Evolutionary conservation across 2,888 invertebrate species (phyloP).

Genomic region (Lithophane semibrunnea): DNA sequence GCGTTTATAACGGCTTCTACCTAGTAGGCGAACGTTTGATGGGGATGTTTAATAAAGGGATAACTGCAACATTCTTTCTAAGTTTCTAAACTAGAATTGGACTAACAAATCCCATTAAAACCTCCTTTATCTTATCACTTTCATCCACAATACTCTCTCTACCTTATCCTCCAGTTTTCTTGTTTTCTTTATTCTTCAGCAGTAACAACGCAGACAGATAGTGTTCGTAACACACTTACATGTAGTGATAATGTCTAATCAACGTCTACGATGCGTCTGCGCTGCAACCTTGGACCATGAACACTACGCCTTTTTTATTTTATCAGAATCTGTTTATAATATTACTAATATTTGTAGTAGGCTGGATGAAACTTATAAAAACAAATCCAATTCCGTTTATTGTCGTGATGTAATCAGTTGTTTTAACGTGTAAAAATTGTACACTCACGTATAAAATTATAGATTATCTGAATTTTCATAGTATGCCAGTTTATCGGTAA

Average conservation of each 20-base stretch:
- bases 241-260: constrained; percentile 69
- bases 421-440: constrained; percentile 3
- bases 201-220: constrained; percentile 34
- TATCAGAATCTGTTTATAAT: constrained; percentile 50
- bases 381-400: constrained; percentile 19
- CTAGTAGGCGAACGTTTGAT: too few relatives aligned
- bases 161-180: neutral
- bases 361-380: constrained; percentile 10
- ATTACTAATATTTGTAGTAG: constrained; percentile 19
- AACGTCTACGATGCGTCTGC: constrained; percentile 76
- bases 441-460: neutral
- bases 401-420: constrained; percentile 9
- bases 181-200: constrained; percentile 13
- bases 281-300: constrained; percentile 74
- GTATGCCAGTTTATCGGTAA: neutral
- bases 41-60: too few relatives aligned
- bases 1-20: too few relatives aligned
- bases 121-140: neutral
- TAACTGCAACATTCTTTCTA: too few relatives aligned
- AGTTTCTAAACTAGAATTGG: too few relatives aligned
- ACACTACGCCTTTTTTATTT: constrained; percentile 61
- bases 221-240: constrained; percentile 35
- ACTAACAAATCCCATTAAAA: neutral
- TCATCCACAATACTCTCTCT: constrained; percentile 4
- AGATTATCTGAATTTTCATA: neutral